phyloP scores from a whole-genome alignment of 2,888 invertebrate genomes.

The Isotomurus palustris region DNA sequence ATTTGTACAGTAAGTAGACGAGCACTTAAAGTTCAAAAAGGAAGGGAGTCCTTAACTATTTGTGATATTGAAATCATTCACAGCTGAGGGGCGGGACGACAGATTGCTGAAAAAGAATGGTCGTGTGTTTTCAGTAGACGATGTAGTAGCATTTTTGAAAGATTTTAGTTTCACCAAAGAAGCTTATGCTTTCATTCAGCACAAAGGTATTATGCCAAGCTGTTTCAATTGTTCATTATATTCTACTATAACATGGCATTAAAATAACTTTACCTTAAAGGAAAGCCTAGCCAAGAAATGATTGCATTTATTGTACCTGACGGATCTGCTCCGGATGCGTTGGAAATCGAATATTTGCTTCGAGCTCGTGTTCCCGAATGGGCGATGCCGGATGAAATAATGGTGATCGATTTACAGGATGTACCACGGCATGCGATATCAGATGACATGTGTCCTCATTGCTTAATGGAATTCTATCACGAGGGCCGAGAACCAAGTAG shows the following conservation, averaged over 20 bases:
- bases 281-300: constrained; percentile 14
- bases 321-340: not conserved
- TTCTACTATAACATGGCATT: too few relatives aligned
- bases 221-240: too few relatives aligned
- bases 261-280: too few relatives aligned
- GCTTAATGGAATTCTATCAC: constrained; percentile 5
- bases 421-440: not conserved
- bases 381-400: constrained; percentile 21
- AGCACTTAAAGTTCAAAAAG: not conserved
- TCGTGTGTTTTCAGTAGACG: constrained; percentile 2
- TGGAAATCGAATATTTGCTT: constrained; percentile 1
- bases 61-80: not conserved
- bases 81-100: constrained; percentile 23
- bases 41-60: not conserved
- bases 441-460: constrained; percentile 1
- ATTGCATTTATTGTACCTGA: constrained; percentile 5
- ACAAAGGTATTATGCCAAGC: constrained; percentile 15
- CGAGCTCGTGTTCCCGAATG: constrained; percentile 14
- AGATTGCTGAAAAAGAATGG: constrained; percentile 8
- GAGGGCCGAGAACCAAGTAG: constrained; percentile 12
- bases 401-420: not conserved
- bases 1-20: too few relatives aligned
- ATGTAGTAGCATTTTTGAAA: constrained; percentile 9
- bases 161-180: constrained; percentile 1
- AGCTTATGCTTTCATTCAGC: constrained; percentile 1